These are phyloP conservation scores for Melanogrammus aeglefinus DNA, from an alignment of 2,797 vertebrate species.

Conservation along the genomic window DNA sequence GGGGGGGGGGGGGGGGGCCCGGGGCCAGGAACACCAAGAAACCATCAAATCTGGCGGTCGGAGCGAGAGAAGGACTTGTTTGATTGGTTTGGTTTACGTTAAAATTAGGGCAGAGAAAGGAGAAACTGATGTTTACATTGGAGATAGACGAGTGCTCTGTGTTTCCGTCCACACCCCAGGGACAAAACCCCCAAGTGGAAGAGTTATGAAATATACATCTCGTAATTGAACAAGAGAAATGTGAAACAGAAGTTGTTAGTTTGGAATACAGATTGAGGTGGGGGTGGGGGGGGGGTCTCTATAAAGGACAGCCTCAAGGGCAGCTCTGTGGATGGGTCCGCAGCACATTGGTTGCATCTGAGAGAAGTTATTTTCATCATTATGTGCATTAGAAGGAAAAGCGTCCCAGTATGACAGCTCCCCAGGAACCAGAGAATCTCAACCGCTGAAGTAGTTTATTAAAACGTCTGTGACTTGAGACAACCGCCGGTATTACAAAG, in stretches of 20 bases:
- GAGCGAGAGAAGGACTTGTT: slow-evolving; percentile 49
- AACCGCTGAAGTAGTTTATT: background rate
- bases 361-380: slow-evolving; percentile 22
- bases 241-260: slow-evolving; percentile 54
- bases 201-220: slow-evolving; percentile 57
- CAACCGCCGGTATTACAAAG: background rate
- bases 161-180: slow-evolving; percentile 63
- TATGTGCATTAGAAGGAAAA: slow-evolving; percentile 5
- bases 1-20: slow-evolving; percentile 57
- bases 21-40: slow-evolving; percentile 72
- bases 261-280: slow-evolving; percentile 31
- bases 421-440: background rate
- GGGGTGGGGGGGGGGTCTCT: background rate
- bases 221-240: slow-evolving; percentile 50
- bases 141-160: slow-evolving; percentile 56
- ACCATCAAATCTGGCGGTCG: slow-evolving; percentile 74
- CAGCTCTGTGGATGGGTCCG: slow-evolving; percentile 20
- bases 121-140: slow-evolving; percentile 73
- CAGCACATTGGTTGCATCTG: slow-evolving; percentile 17
- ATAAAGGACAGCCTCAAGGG: slow-evolving; percentile 36
- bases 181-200: slow-evolving; percentile 42
- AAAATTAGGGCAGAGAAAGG: slow-evolving; percentile 71
- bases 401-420: background rate
- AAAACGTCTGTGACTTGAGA: background rate
- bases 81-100: slow-evolving; percentile 72